A percentile compares a stretch with the other conserved stretches of the same genome.
phyloP scores from a whole-genome alignment of 2,113 vertebrate genomes.

The Gopherus flavomarginatus region DNA sequence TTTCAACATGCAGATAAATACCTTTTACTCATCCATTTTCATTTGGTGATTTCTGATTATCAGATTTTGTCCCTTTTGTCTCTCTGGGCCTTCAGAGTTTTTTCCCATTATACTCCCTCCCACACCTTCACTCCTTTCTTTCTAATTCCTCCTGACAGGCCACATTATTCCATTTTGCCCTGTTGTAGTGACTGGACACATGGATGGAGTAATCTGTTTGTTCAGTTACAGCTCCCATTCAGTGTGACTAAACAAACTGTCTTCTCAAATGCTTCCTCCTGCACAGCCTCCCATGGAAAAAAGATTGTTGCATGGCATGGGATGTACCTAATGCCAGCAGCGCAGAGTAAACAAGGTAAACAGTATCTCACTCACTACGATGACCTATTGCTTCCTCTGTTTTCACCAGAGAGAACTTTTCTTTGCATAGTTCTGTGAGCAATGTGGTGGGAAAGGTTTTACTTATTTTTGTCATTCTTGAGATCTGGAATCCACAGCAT shows the following conservation, averaged over 20 bases:
- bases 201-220: neutral
- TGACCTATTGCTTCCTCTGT: neutral
- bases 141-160: neutral
- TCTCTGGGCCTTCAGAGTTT: neutral
- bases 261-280: neutral
- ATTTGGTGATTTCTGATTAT: neutral
- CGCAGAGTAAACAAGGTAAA: neutral
- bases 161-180: neutral
- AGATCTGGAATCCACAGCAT: neutral
- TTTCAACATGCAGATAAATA: conserved; percentile 27
- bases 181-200: rapidly evolving
- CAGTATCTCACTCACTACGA: neutral
- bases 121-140: neutral
- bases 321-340: neutral
- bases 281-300: neutral
- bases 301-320: neutral
- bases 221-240: neutral
- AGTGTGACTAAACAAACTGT: rapidly evolving
- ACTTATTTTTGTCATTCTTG: neutral
- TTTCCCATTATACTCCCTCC: neutral
- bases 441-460: neutral
- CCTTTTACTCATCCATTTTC: neutral
- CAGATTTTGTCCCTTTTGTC: neutral
- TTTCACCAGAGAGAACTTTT: neutral
- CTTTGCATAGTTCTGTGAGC: neutral